Base-by-base conservation (phyloP, 1,140 invertebrate species). In the Drosophila repleta region DNA sequence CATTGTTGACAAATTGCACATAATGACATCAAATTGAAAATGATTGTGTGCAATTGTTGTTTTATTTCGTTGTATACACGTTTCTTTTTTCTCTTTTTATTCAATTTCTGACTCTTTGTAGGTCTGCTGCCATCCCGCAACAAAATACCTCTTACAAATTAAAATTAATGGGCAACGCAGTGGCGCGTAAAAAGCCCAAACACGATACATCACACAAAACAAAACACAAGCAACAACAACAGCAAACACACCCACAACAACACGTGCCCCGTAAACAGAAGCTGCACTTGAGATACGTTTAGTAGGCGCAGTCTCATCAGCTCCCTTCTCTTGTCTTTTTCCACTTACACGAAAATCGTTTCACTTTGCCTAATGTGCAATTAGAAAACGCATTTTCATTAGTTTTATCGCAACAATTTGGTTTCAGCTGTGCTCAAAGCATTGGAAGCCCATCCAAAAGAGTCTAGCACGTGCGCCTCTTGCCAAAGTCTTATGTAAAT, bases 1-100 rank as follows among this genome's bases (percentile, higher is more conserved):
- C 87, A 84, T 74, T 82, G 90, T 83, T 91, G 90, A 91, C 90
- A 91, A 91, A 91, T 91, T 91, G 90, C 90, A 84, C 90, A 84
- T 91, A 91, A 91, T 91, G 90, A 91, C 80, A 88, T 90, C 77
- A 88, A 91, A 91, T 91, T 91, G 90, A 91, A 91, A 91, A 91
- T 84, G 90, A 91, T 91, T 91, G 89, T 90, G 76, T 80, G 78
- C 84, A 89, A 88, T 88, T 88, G 83, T 88, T 85, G 79, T 84
- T 78, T 74, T 55, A 29, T 43, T 66, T 68, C 29, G 49, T 70
- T 53, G 35, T 32, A 49, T 39, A 5, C 6, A 17, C 24, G 13
- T n/a, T 20, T n/a, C n/a, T 41, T 48, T 52, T 26, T n/a, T 26
- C 18, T 48, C 15, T 29, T 57, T 39, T 26, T 62, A 57, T 39